Base-by-base conservation (phyloP, 2,113 vertebrate species). In the Pterocles orientalis region DNA sequence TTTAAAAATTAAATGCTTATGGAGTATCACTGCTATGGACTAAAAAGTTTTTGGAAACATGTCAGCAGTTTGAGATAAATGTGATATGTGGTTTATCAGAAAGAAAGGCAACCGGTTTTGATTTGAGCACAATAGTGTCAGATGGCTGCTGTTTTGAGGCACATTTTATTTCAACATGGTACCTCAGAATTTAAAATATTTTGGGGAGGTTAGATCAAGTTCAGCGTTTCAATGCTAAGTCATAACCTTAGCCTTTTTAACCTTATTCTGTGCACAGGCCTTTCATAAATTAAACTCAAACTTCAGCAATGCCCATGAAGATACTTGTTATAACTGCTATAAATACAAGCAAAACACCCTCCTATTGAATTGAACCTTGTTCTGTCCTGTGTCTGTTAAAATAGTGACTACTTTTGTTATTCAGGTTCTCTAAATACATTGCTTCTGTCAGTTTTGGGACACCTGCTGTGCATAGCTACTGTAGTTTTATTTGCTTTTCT, bases 181-280 rank as follows among this genome's bases (percentile, higher is more conserved):
- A 41, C 18, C 14, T 88, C 9, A 57, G 48, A 90, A 82, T 36
- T 65, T 36, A 29, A 72, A 54, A 43, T 43, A 10, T 10, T 70
- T 65, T 9, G 0, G 0, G 3, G 7, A 3, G 3, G 0, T 20
- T 65, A 61, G 24, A 20, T 43, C 9, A 77, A 43, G 7, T 26
- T 86, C 58, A 50, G 3, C 36, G 28, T 21, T 81, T 78, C 29
- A 77, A 6, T 56, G 24, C 41, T 54, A 43, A 31, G 5, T 34
- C 12, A 36, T 41, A 86, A 58, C 62, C 31, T 45, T 73, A 56
- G 13, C 14, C 14, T 12, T 47, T 66, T 81, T 43, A 66, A 41
- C 23, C 11, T 88, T 72, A 53, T 51, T 80, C 70, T 79, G 12
- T 89, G 45, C 33, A 39, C 5, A 2, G 29, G 57, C 15, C 34